A percentile compares a stretch with the other conserved stretches of the same genome.
Conservation (phyloP, 2,113 vertebrate genomes). For the Seriola aureovittata region DNA sequence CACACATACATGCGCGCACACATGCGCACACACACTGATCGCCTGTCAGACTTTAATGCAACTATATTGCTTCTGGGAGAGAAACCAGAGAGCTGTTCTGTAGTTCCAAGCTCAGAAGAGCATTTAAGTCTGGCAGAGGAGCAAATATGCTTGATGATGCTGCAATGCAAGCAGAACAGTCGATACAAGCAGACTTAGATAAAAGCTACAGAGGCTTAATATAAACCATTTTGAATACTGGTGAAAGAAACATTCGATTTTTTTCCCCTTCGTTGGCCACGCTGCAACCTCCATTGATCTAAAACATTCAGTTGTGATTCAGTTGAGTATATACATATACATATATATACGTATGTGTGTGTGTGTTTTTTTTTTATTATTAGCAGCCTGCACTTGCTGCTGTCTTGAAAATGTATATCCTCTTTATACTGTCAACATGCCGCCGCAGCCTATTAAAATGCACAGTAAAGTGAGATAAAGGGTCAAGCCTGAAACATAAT, state of each 20-base stretch:
- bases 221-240: constrained; percentile 31
- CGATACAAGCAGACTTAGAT: constrained; percentile 39
- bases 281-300: background rate
- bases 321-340: background rate
- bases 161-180: constrained; percentile 45
- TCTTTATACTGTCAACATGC: constrained; percentile 17
- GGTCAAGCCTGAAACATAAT: constrained; percentile 45
- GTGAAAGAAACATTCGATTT: background rate
- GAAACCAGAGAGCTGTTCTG: constrained; percentile 59
- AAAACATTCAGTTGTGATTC: constrained; percentile 12
- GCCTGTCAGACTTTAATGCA: constrained; percentile 73
- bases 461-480: constrained; percentile 45
- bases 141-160: constrained; percentile 47
- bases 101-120: constrained; percentile 57
- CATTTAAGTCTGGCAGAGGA: constrained; percentile 52
- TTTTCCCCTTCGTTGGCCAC: background rate
- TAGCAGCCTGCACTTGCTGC: constrained; percentile 9
- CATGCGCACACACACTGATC: constrained; percentile 46
- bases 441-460: constrained; percentile 50
- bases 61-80: constrained; percentile 65
- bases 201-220: constrained; percentile 28
- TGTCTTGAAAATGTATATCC: constrained; percentile 16
- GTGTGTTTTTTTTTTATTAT: background rate
- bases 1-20: constrained; percentile 36
- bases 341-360: no score